Evolutionary conservation across 2,113 vertebrate species (phyloP).

Genomic region (Nothoprocta pentlandii): DNA sequence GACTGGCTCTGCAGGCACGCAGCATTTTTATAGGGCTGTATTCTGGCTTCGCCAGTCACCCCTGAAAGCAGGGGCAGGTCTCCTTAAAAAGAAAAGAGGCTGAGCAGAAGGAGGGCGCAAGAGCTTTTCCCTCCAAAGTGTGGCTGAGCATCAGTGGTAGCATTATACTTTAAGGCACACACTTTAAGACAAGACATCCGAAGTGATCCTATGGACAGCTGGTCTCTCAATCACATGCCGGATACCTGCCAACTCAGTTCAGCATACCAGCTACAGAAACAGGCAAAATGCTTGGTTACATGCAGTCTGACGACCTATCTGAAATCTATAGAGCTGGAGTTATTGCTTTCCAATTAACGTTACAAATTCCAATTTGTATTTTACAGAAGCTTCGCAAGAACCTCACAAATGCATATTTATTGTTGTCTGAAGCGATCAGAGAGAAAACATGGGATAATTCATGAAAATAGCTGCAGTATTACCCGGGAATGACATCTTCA

Average conservation of each 20-base stretch:
- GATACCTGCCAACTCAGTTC: background rate
- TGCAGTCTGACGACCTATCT: background rate
- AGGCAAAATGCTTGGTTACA: background rate
- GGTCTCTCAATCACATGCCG: background rate
- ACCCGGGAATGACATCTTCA: background rate
- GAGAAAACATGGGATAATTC: background rate
- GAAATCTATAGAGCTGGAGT: background rate
- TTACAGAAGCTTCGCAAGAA: background rate
- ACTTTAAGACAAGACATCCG: background rate
- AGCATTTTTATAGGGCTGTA: background rate
- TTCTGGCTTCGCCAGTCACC: background rate
- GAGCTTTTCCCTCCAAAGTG: background rate
- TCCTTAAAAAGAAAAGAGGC: background rate
- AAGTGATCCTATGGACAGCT: background rate
- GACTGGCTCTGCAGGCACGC: background rate
- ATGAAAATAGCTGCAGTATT: background rate
- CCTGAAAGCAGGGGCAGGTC: background rate
- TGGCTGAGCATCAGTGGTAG: background rate
- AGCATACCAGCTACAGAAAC: background rate
- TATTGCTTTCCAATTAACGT: background rate
- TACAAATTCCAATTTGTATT: background rate
- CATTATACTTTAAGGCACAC: fast-evolving
- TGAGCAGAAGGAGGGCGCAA: background rate
- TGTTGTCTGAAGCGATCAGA: background rate
- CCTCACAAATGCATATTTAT: background rate